Evolutionary conservation across 1,140 invertebrate species (phyloP), one percentile per base, ranked within the genome.

Genomic region (Heliconius nattereri): DNA sequence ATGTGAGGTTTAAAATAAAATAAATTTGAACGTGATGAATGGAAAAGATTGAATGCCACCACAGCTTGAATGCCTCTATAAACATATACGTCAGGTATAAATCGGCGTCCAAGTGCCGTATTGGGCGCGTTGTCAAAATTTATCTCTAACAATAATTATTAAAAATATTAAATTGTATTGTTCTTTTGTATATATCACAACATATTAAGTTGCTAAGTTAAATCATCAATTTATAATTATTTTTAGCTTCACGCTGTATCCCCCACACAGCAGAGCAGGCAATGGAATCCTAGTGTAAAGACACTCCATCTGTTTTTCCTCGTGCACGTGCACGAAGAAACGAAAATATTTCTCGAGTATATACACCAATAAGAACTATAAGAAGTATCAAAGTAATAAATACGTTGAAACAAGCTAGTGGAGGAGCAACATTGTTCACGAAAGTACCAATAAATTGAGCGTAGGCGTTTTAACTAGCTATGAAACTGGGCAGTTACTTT

Each of bases 401-500:
- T 29, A 66, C 23, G 23, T 66, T 66, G 13, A 66, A 66, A 66
- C 60, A 66, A 16, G 26, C 60, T 66, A 66, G 23, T 26, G 11
- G 26, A 26, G 60, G 26, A 29, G 11, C 60, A 26, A 66, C 60
- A 66, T 66, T 66, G 60, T 66, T 66, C 60, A 66, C 60, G 26
- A 66, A 57, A 66, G 60, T 26, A 66, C 26, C 60, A 66, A 66
- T 66, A 66, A 66, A 66, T 66, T 66, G 60, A 66, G 60, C 60
- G 60, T 66, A 66, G 60, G 60, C 60, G 60, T 66, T 26, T 66
- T 66, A 66, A 66, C 60, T 66, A 66, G 60, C 60, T 66, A 66
- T 66, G 60, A 66, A 66, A 66, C 60, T 66, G 60, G 60, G 23
- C 60, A 66, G 60, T 66, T 66, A 66, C 60, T 66, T 66, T 66